Evolutionary conservation across 2,888 invertebrate species (phyloP).

Genomic region (Cerastis leucographa): DNA sequence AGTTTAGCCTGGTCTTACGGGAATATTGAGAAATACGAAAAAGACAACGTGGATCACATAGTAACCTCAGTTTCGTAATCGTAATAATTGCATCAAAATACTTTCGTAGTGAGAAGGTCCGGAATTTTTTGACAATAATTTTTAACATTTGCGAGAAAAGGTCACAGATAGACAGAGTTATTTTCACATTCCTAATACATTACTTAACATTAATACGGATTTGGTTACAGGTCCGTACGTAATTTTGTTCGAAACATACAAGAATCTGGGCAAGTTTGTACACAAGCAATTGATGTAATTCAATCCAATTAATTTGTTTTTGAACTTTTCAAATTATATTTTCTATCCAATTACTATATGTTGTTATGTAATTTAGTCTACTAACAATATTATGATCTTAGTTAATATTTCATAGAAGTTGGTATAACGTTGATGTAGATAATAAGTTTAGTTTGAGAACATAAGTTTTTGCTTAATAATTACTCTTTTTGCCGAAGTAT

Average conservation of each 20-base stretch:
- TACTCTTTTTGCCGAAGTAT: background rate
- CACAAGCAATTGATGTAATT: background rate
- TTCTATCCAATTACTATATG: constrained; percentile 6
- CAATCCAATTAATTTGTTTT: background rate
- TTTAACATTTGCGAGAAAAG: background rate
- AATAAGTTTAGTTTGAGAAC: constrained; percentile 13
- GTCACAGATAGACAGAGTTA: background rate
- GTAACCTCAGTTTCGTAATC: background rate
- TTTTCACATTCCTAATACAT: background rate
- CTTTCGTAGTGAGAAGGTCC: background rate
- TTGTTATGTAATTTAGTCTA: background rate
- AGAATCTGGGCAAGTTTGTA: background rate
- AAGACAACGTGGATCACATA: too few relatives aligned
- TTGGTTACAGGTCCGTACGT: background rate
- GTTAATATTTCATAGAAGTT: constrained; percentile 21
- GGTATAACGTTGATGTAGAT: background rate
- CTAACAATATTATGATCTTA: constrained; percentile 9
- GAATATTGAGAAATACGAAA: too few relatives aligned
- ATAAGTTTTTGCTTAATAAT: constrained; percentile 3
- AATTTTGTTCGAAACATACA: background rate
- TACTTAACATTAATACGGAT: background rate
- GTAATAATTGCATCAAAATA: background rate
- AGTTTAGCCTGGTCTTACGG: too few relatives aligned
- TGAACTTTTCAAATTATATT: constrained; percentile 6
- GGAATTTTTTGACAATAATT: too few relatives aligned